phyloP scores from a whole-genome alignment of 2,797 vertebrate species.

The Anguilla anguilla region DNA sequence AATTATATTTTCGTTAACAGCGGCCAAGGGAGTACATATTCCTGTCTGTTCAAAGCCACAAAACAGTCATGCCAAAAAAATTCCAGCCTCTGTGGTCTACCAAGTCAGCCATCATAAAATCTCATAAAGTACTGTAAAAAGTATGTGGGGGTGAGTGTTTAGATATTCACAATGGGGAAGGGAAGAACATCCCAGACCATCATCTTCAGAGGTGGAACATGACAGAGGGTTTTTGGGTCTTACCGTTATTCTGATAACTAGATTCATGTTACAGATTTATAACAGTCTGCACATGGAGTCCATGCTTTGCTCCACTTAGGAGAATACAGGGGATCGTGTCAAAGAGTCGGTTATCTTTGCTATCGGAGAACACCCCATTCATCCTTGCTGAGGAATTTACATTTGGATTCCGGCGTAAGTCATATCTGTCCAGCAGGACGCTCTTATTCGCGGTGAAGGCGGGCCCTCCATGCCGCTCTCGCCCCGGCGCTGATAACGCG shows the following conservation, averaged over 20 bases:
- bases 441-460: slow-evolving; percentile 25
- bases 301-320: slow-evolving; percentile 42
- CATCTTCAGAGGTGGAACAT: slow-evolving; percentile 60
- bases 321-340: slow-evolving; percentile 32
- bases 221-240: slow-evolving; percentile 63
- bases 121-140: slow-evolving; percentile 57
- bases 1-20: slow-evolving; percentile 48
- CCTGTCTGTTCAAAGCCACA: slow-evolving; percentile 57
- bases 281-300: slow-evolving; percentile 26
- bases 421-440: slow-evolving; percentile 27
- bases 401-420: slow-evolving; percentile 32
- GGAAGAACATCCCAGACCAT: slow-evolving; percentile 16
- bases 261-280: slow-evolving; percentile 59
- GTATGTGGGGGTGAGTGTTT: slow-evolving; percentile 54
- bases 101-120: slow-evolving; percentile 63
- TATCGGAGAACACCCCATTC: slow-evolving; percentile 37
- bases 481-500: slow-evolving; percentile 21
- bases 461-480: neutral
- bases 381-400: slow-evolving; percentile 36
- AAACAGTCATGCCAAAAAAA: slow-evolving; percentile 62
- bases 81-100: slow-evolving; percentile 67
- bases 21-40: slow-evolving; percentile 54
- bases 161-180: slow-evolving; percentile 47
- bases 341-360: slow-evolving; percentile 34
- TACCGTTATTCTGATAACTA: slow-evolving; percentile 66